Percentiles rank a stretch among this genome's conserved stretches.
Evolutionary conservation across 2,797 vertebrate genomes (phyloP).

Genomic region (Gallinago solitaria): DNA sequence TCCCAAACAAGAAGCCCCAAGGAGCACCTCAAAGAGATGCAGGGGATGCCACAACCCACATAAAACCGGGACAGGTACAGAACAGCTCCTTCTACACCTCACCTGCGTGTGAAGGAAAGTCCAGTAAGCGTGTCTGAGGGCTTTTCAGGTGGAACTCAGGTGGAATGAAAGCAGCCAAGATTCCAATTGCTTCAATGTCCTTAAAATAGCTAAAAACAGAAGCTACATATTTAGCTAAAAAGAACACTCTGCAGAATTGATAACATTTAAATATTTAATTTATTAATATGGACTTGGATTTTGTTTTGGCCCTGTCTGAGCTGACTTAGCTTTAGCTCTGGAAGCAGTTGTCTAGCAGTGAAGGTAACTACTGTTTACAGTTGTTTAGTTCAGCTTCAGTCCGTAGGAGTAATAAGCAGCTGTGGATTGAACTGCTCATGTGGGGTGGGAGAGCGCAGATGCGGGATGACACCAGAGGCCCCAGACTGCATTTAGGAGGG

Average conservation of each 20-base stretch:
- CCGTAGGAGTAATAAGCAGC: background rate
- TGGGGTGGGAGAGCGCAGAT: background rate
- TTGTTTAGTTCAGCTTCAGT: background rate
- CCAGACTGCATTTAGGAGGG: background rate
- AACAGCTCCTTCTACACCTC: background rate
- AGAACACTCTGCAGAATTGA: background rate
- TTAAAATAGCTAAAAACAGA: background rate
- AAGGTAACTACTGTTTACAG: background rate
- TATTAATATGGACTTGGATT: background rate
- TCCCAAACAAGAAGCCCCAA: background rate
- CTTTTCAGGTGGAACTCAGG: background rate
- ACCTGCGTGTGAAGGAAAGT: background rate
- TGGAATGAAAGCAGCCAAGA: background rate
- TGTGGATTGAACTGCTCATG: background rate
- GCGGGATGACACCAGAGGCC: background rate
- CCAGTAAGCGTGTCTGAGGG: background rate
- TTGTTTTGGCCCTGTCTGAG: background rate
- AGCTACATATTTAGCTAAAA: constrained; percentile 26
- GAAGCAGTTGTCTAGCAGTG: background rate
- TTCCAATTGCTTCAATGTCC: background rate
- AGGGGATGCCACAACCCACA: background rate
- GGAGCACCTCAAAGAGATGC: background rate
- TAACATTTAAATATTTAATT: constrained; percentile 2
- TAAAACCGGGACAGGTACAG: background rate
- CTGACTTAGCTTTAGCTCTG: background rate